Base-by-base conservation (phyloP, 2,888 invertebrate genomes). In the Morpho deidamia region DNA sequence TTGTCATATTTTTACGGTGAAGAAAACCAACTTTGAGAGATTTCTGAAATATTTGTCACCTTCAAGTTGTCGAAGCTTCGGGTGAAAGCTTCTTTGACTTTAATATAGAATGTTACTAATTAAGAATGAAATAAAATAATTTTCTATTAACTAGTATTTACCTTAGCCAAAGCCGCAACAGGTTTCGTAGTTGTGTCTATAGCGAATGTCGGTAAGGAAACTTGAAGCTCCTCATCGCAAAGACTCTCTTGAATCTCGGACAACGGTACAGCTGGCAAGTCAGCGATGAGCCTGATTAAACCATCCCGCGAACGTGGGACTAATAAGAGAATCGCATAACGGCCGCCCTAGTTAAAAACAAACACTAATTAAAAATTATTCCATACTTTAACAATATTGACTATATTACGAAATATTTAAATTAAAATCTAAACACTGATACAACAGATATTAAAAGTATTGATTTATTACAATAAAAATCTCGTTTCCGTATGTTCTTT, bases 131-230 rank as follows among this genome's bases (percentile, higher is more conserved):
- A n/a, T n/a, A n/a, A n/a, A n/a, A n/a, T n/a, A n/a, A n/a, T 1
- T 1, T 23, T 23, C 23, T 23, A 5, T 23, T 23, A 41, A 41
- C 9, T 5, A 23, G 23, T 23, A 23, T 61, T 51, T 57, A 91
- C 91, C 86, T 91, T 91, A 57, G 87, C 88, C 35, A 93, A 78
- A 61, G 92, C 91, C 1, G 91, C 78, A 41, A 92, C 90, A 1
- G 93, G 92, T 33, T 91, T 91, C 0, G 92, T 92, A 7, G 93
- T 93, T 7, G 92, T 92, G 67, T 93, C 93, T 12, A 92, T 85
- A 65, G 91, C 90, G 78, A 93, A 93, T 53, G 87, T 83, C 0
- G 94, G 94, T 51, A 94, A 64, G 0, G 83, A 83, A 0, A 93
- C 78, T 54, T 87, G 86, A 10, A 92, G 66, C 14, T 90, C 81